Evolutionary conservation across 30 jellyfish, hydroid and myxozoan genomes (phyloP), one percentile per base, ranked within the genome.

Genomic region (Aurelia sp.): DNA sequence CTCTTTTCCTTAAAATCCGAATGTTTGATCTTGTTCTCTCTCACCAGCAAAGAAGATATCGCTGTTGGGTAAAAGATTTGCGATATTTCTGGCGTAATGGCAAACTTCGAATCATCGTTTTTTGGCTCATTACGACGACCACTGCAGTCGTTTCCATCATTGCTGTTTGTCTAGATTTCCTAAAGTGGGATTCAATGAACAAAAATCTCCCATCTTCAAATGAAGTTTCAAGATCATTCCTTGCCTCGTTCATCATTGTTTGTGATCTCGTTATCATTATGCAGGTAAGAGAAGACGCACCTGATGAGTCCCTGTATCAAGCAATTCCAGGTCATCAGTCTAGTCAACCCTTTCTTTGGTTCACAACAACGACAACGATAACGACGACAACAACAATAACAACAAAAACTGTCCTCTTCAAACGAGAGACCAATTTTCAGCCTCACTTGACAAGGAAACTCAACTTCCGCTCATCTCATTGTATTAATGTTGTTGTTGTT

Each of bases 171-270:
- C 23, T 77, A 11, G 89, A 84, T 82, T 58, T 84, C 53, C 13
- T 84, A 19, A 59, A 61, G 21, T 84, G 93, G 93, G 93, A 84
- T 67, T 37, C 47, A 0, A 53, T 84, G 70, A 84, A 73, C 64
- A 72, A 47, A 35, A 80, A 80, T 12, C n/a, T 58, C 18, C 68
- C 50, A 12, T 58, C 93, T n/a, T 66, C 93, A 12, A 66, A 84
- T 58, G 93, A 84, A 40, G 88, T 84, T 3, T 73, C 89, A n/a
- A 61, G 93, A 16, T 84, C 93, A 13, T 84, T 84, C 50, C 73
- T 84, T 12, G 93, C 93, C 21, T 84, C 93, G 19, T 62, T 66
- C 17, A 84, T 84, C 48, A 52, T 84, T 33, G 71, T 60, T 5
- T 53, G 61, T 16, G 93, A 84, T 62, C 58, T 84, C n/a, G 53